A percentile compares a stretch with the other conserved stretches of the same genome.
These are phyloP conservation scores for Mellivora capensis DNA, from an alignment of 2,113 vertebrate genomes.

Conservation along the genomic window DNA sequence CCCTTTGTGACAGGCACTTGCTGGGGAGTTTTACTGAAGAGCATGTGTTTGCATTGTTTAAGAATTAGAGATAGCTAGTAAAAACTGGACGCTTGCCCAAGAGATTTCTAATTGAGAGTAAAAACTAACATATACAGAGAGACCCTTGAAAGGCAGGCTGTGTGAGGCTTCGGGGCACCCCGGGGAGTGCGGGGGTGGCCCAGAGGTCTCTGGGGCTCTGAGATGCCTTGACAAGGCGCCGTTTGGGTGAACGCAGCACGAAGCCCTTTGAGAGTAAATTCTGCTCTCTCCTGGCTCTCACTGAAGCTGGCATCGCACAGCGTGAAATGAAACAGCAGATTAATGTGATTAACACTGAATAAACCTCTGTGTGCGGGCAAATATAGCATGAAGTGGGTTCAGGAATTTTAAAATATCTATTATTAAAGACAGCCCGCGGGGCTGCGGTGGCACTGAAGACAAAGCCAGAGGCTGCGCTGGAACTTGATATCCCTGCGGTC, in stretches of 20 bases:
- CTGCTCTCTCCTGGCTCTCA: not conserved
- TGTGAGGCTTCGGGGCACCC: not conserved
- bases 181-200: not conserved
- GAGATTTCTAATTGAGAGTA: constrained; percentile 15
- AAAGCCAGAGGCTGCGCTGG: not conserved
- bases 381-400: constrained; percentile 29
- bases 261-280: not conserved
- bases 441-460: not conserved
- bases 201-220: not conserved
- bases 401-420: constrained; percentile 27
- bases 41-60: not conserved
- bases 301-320: not conserved
- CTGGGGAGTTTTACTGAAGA: not conserved
- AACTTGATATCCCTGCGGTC: not conserved
- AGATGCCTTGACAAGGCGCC: not conserved
- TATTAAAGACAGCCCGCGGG: constrained; percentile 38
- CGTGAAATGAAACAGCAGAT: constrained; percentile 23
- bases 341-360: constrained; percentile 54
- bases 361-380: constrained; percentile 9
- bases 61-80: not conserved
- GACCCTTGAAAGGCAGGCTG: not conserved
- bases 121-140: not conserved
- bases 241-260: not conserved
- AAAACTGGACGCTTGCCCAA: not conserved
- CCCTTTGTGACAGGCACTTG: not conserved